A percentile compares a stretch with the other conserved stretches of the same genome.
Evolutionary conservation across 2,888 invertebrate species (phyloP).

Genomic region (Ennomos erosarius): DNA sequence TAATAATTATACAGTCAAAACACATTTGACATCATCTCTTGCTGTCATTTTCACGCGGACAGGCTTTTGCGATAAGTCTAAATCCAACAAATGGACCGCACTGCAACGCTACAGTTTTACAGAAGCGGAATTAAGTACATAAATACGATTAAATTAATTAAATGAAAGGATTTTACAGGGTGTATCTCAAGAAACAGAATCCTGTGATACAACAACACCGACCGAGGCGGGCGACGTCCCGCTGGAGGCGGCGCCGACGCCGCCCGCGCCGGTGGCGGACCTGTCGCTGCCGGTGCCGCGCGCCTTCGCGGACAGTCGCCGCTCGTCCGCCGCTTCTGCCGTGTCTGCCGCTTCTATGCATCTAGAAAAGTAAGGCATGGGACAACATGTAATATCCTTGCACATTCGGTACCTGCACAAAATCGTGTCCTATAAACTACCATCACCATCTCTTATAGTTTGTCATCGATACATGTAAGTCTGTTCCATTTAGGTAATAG

Average conservation of each 20-base stretch:
- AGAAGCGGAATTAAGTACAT: no score
- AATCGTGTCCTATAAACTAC: neutral
- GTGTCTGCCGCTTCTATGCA: slow-evolving; percentile 76
- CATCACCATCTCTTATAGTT: neutral
- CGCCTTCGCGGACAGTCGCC: slow-evolving; percentile 93
- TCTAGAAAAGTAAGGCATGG: slow-evolving; percentile 67
- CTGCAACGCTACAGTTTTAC: no score
- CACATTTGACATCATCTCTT: no score
- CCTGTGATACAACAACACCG: slow-evolving; percentile 55
- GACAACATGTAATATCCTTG: no score
- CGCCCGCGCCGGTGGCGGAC: slow-evolving; percentile 48
- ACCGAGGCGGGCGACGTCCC: slow-evolving; percentile 34
- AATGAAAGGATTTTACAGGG: slow-evolving; percentile 33
- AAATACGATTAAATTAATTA: no score
- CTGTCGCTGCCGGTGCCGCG: slow-evolving; percentile 87
- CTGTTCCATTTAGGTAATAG: no score
- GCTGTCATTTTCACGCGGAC: no score
- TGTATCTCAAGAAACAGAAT: slow-evolving; percentile 53
- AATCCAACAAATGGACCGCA: no score
- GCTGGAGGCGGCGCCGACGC: slow-evolving; percentile 78
- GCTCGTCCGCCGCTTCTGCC: slow-evolving; percentile 86
- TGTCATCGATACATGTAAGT: no score
- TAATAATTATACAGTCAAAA: no score
- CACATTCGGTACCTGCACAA: no score
- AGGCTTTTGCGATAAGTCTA: no score